Percentiles rank a stretch among this genome's conserved stretches.
These are phyloP conservation scores for Stegostoma tigrinum DNA, from an alignment of 2,113 vertebrate genomes.

Conservation along the genomic window DNA sequence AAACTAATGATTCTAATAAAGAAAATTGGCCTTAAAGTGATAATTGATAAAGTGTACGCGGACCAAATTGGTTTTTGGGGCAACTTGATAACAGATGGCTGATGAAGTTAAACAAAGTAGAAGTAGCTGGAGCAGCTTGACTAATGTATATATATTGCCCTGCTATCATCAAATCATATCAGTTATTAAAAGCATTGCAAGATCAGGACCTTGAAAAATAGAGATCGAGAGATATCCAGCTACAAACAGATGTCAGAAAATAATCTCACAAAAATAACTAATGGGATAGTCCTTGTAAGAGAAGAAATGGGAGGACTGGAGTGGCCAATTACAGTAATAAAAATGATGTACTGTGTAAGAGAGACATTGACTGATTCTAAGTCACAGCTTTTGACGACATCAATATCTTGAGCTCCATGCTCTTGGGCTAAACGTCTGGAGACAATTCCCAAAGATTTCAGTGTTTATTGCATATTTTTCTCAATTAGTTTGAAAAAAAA, in stretches of 20 bases:
- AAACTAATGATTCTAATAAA: neutral
- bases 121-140: neutral
- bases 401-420: neutral
- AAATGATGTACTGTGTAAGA: neutral
- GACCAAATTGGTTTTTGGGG: neutral
- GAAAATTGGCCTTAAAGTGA: neutral
- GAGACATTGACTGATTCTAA: neutral
- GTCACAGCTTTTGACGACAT: neutral
- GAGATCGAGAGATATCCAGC: neutral
- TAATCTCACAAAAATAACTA: conserved; percentile 4
- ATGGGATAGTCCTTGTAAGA: neutral
- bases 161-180: neutral
- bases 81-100: neutral
- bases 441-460: neutral
- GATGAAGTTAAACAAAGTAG: neutral
- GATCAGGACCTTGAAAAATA: neutral
- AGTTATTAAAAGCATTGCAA: neutral
- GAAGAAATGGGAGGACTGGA: neutral
- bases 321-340: neutral
- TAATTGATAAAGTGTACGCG: neutral
- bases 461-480: neutral
- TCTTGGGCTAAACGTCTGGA: neutral
- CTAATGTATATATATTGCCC: neutral
- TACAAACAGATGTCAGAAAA: neutral
- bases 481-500: neutral